Evolutionary conservation across 2,888 invertebrate genomes (phyloP), one percentile per base, ranked within the genome.

Genomic region (Tetragnatha montana): DNA sequence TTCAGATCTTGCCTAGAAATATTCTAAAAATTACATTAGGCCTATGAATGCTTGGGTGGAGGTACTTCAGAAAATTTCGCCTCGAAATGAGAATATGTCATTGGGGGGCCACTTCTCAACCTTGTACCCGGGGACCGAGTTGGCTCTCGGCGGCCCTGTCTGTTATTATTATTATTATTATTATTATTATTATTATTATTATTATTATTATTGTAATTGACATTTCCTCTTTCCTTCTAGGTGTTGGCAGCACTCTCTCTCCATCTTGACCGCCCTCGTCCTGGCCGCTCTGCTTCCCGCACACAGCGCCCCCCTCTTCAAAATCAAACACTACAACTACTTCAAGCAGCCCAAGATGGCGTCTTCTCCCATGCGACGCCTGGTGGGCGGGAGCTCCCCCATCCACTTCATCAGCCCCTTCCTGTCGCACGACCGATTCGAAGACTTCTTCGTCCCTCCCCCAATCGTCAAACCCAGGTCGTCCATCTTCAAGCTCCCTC

Each of bases 401-500:
- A 88, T 91, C 19, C 91, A 91, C 75, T 88, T 85, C 73, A 88
- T 88, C 50, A 86, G 22, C 22, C 88, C 88, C 14, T 88, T 86
- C 19, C n/a, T 88, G 60, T 50, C 85, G 0, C 12, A 60, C 12
- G 47, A 79, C 17, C 17, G 19, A n/a, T 86, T 82, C 47, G 49
- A 49, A 22, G 22, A 80, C 19, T 87, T 87, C 50, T 83, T 81
- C 14, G 35, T 49, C 10, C n/a, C 81, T 8, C 74, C 90, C 3
- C 75, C 14, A 6, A n/a, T 80, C 0, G 14, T 70, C 4, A 21
- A 74, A 6, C 14, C 80, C 6, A 19, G 35, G 4, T 91, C 91
- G 0, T 70, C 74, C 49, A 71, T 91, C 70, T 90, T 85, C 81
- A 90, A 81, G n/a, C 79, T 91, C 14, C 90, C 90, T 7, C 68